Conservation (phyloP, 2,888 invertebrate genomes). For the Chelonus formosanus region DNA sequence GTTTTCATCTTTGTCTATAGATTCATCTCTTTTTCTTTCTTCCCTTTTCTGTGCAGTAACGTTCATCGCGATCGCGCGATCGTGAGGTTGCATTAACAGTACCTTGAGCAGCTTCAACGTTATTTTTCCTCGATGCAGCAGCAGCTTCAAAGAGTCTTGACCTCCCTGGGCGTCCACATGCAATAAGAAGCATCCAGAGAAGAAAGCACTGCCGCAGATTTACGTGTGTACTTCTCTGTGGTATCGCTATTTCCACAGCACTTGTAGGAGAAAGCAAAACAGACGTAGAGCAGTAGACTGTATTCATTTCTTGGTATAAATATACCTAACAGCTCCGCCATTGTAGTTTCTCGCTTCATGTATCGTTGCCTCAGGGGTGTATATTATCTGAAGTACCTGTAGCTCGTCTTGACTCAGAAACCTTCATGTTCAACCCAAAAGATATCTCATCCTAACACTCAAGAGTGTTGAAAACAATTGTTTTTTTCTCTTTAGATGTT, state of each 20-base stretch:
- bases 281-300: background rate
- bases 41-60: conserved; percentile 33
- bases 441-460: conserved; percentile 7
- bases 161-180: conserved; percentile 33
- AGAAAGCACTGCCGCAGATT: conserved; percentile 30
- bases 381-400: conserved; percentile 40
- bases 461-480: conserved; percentile 12
- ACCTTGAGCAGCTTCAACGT: background rate
- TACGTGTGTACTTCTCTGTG: conserved; percentile 28
- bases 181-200: conserved; percentile 5
- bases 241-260: conserved; percentile 12
- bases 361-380: conserved; percentile 28
- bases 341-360: conserved; percentile 33
- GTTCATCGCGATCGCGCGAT: conserved; percentile 48
- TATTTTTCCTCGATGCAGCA: conserved; percentile 11
- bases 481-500: background rate
- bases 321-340: conserved; percentile 29
- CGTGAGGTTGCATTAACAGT: conserved; percentile 50
- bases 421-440: background rate
- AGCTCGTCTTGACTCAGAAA: conserved; percentile 32
- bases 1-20: conserved; percentile 17
- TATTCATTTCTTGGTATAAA: conserved; percentile 20
- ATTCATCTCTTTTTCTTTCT: conserved; percentile 33
- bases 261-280: background rate
- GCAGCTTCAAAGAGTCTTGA: conserved; percentile 38